Conservation (phyloP, 2,888 invertebrate genomes). For the Lepidocyrtinus sp. region DNA sequence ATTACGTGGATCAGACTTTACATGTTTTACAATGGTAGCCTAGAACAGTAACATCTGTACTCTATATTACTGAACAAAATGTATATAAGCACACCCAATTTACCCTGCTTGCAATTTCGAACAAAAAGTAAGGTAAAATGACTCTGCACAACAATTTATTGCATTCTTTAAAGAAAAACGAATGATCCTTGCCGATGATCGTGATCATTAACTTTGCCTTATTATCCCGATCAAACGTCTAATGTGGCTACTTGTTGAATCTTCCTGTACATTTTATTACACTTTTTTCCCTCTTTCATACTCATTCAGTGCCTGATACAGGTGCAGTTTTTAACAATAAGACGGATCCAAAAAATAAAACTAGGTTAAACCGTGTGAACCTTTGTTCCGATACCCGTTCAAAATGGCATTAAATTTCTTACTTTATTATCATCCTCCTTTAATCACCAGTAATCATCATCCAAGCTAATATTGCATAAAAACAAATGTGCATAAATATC, state of each 20-base stretch:
- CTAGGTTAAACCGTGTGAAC: constrained; percentile 62
- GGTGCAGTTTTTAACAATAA: not conserved
- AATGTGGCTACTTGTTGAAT: constrained; percentile 6
- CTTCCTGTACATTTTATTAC: constrained; percentile 16
- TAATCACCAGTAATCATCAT: not conserved
- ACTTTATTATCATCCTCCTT: constrained; percentile 10
- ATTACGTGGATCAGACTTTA: constrained; percentile 9
- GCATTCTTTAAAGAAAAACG: not conserved
- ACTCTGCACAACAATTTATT: not conserved
- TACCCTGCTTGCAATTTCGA: constrained; percentile 3
- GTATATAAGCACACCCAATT: not conserved
- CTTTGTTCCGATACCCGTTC: constrained; percentile 37
- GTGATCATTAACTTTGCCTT: constrained; percentile 39
- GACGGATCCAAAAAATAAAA: constrained; percentile 33
- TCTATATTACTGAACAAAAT: too few relatives aligned
- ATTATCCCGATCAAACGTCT: constrained; percentile 47
- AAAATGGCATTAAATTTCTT: constrained; percentile 38
- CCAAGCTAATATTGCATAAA: constrained; percentile 3
- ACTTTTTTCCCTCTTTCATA: not conserved
- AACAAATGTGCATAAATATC: not conserved
- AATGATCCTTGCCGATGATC: constrained; percentile 17
- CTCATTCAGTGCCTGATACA: constrained; percentile 2
- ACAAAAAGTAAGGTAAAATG: not conserved
- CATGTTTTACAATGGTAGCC: constrained; percentile 3
- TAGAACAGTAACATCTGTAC: constrained; percentile 4